These are phyloP conservation scores for pig (Sus scrofa) DNA, from an alignment of 2,113 vertebrate genomes.

Conservation along the genomic window T2T-Sscrofa CM000817.6:4229501-4230000, in stretches of 20 bases:
- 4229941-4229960: not conserved
- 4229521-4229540: not conserved
- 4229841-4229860: not conserved
- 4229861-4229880: not conserved
- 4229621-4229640: not conserved
- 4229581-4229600: not conserved
- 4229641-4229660: not conserved
- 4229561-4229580: not conserved
- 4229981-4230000: accelerated
- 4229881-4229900: not conserved
- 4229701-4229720: not conserved
- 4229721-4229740: not conserved
- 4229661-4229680: not conserved
- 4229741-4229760: not conserved
- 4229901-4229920: not conserved
- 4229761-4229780: not conserved
- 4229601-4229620: not conserved
- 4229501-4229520: accelerated
- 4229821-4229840: not conserved
- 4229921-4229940: not conserved
- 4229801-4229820: too few species aligned
- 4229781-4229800: not conserved
- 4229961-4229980: not conserved
- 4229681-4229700: not conserved
- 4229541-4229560: not conserved